phyloP scores from a whole-genome alignment of 2,797 vertebrate species.

The Poecile montanus region DNA sequence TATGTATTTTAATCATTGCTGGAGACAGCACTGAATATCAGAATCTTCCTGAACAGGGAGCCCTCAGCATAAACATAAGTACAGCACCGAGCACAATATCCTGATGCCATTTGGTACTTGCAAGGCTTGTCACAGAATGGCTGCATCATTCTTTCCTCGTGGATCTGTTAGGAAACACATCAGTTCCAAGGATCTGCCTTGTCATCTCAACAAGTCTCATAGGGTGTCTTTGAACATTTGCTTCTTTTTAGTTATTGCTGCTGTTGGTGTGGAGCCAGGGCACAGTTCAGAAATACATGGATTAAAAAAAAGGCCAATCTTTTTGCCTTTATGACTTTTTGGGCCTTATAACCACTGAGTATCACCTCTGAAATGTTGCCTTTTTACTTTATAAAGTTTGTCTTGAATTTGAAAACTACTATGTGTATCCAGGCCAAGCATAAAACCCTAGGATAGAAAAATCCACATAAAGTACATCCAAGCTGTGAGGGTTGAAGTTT shows the following conservation, averaged over 20 bases:
- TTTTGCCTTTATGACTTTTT: background rate
- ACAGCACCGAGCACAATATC: background rate
- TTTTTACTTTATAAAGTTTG: background rate
- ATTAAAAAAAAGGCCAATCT: background rate
- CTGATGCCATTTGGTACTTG: background rate
- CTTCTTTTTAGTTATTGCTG: background rate
- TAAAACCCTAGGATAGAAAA: background rate
- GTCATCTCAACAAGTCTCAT: background rate
- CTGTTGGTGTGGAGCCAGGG: background rate
- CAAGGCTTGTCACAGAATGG: background rate
- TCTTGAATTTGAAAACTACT: background rate
- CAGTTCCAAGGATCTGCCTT: background rate
- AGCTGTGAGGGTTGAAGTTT: background rate
- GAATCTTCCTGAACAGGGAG: background rate
- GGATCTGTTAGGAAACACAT: background rate
- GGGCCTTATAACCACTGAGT: background rate
- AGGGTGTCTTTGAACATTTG: background rate
- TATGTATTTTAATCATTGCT: background rate
- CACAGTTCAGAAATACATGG: background rate
- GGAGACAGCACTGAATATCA: background rate
- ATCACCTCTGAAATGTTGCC: background rate
- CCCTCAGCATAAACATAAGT: background rate
- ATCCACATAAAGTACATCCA: background rate
- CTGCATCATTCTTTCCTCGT: background rate
- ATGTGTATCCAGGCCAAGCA: background rate